Percentiles rank a stretch among this genome's conserved stretches.
These are phyloP conservation scores for Drosophila athabasca DNA, from an alignment of 1,140 invertebrate species.

Conservation along the genomic window DNA sequence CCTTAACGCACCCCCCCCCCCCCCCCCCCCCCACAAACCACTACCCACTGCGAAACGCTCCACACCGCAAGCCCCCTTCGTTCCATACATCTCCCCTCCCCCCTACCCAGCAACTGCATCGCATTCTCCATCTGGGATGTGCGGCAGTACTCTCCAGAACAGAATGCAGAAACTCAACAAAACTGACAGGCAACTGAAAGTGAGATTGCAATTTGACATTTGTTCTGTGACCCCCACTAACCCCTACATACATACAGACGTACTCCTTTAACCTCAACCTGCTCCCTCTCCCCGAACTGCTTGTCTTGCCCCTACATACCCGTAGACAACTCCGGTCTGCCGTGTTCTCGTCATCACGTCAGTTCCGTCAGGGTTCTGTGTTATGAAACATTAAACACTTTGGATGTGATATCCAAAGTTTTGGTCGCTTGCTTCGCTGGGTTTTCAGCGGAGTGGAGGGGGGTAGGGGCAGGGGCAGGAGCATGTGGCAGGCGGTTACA, in stretches of 20 bases:
- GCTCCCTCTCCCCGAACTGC: slow-evolving; percentile 11
- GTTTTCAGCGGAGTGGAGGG: background rate
- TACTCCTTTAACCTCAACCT: too few relatives aligned
- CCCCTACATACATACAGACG: background rate
- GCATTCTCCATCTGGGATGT: background rate
- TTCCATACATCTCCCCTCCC: too few relatives aligned
- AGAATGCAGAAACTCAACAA: background rate
- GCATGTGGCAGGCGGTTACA: slow-evolving; percentile 50
- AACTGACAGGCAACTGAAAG: slow-evolving; percentile 48
- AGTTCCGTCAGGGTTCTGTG: slow-evolving; percentile 37
- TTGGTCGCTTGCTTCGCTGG: slow-evolving; percentile 22
- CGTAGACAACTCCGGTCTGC: background rate
- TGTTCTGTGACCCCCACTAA: slow-evolving; percentile 8
- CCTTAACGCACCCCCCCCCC: too few relatives aligned
- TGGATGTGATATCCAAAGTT: slow-evolving; percentile 51
- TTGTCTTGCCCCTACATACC: slow-evolving; percentile 36
- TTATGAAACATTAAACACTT: slow-evolving; percentile 80
- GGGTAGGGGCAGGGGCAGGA: background rate
- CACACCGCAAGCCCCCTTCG: too few relatives aligned
- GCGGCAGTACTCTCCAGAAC: background rate
- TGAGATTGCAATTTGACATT: slow-evolving; percentile 54
- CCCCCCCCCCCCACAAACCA: too few relatives aligned
- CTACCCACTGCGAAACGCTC: too few relatives aligned
- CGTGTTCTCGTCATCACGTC: slow-evolving; percentile 2
- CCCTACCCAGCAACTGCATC: too few relatives aligned